phyloP scores from a whole-genome alignment of 2,113 vertebrate species.

The Thamnaconus septentrionalis region DNA sequence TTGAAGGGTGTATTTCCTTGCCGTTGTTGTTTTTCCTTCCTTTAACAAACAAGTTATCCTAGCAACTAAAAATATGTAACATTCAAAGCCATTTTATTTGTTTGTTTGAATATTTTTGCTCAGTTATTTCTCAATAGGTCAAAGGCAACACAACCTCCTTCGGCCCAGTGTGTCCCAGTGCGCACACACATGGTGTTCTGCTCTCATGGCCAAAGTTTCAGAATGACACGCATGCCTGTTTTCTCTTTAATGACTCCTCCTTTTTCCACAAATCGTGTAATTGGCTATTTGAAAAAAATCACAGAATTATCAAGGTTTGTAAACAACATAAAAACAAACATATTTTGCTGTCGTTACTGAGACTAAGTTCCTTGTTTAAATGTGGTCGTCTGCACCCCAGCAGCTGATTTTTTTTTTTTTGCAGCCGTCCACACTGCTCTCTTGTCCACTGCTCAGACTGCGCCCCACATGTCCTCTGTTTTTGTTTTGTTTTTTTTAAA shows the following conservation, averaged over 20 bases:
- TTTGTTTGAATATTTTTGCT: slow-evolving; percentile 11
- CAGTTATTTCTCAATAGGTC: slow-evolving; percentile 31
- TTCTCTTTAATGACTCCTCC: slow-evolving; percentile 5
- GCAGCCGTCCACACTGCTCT: too few relatives aligned
- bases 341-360: slow-evolving; percentile 10
- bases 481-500: not conserved
- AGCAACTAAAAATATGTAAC: slow-evolving; percentile 34
- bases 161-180: not conserved
- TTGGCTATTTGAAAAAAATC: slow-evolving; percentile 7
- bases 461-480: too few relatives aligned
- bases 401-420: not conserved
- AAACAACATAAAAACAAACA: not conserved
- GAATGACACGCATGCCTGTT: slow-evolving; percentile 7
- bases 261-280: slow-evolving; percentile 16
- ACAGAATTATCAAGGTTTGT: slow-evolving; percentile 1
- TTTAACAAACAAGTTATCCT: slow-evolving; percentile 15
- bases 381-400: slow-evolving; percentile 15
- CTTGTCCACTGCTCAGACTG: too few relatives aligned
- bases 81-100: slow-evolving; percentile 5
- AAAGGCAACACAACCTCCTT: not conserved
- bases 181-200: slow-evolving; percentile 5
- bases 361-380: not conserved
- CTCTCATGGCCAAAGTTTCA: slow-evolving; percentile 1
- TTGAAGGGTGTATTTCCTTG: slow-evolving; percentile 14
- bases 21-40: not conserved